Percentiles rank a stretch among this genome's conserved stretches.
These are phyloP conservation scores for Ptilorrhoa leucosticta DNA, from an alignment of 2,113 vertebrate species.

Conservation along the genomic window DNA sequence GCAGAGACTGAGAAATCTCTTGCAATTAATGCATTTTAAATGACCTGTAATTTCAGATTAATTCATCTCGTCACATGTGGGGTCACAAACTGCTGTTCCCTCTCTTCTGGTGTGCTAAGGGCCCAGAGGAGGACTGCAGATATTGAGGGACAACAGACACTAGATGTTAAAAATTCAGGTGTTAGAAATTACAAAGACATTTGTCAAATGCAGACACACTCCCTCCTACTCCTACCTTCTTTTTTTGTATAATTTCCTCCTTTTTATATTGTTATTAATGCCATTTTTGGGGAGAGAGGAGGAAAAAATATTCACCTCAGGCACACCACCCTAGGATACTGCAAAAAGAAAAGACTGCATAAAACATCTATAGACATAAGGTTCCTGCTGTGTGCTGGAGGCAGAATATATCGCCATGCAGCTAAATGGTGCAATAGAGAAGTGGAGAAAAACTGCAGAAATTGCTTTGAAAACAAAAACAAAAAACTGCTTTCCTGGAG, in stretches of 20 bases:
- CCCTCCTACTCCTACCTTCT: background rate
- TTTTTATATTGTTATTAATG: background rate
- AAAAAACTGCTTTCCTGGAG: conserved; percentile 21
- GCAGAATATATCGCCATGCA: background rate
- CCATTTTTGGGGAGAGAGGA: background rate
- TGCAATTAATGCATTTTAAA: background rate
- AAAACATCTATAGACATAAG: conserved; percentile 9
- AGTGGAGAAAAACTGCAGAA: conserved; percentile 24
- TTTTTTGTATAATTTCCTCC: background rate
- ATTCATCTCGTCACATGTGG: background rate
- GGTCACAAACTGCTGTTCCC: background rate
- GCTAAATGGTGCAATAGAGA: background rate
- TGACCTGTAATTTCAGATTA: background rate
- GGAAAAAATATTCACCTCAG: background rate
- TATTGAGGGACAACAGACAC: background rate
- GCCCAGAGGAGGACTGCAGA: background rate
- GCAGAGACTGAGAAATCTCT: background rate
- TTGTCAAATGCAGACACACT: background rate
- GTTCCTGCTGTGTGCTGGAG: conserved; percentile 16
- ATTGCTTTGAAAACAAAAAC: conserved; percentile 36
- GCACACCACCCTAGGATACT: background rate
- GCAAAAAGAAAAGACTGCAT: background rate
- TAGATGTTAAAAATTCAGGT: background rate
- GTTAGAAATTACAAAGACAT: background rate
- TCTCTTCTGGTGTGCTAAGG: background rate